A percentile compares a stretch with the other conserved stretches of the same genome.
phyloP scores from a whole-genome alignment of 1,140 invertebrate genomes.

The Drosophila novamexicana region DNA sequence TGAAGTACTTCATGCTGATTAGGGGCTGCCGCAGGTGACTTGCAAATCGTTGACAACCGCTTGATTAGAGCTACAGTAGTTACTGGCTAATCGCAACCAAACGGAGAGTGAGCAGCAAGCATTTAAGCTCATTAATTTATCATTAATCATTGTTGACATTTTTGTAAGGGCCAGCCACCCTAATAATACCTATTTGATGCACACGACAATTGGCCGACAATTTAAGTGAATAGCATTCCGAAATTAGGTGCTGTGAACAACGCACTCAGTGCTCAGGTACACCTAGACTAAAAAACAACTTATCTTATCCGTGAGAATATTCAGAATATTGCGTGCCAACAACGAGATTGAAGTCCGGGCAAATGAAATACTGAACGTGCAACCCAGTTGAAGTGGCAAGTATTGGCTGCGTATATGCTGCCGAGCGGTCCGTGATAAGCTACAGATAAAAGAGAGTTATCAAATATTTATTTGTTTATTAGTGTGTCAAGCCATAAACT shows the following conservation, averaged over 20 bases:
- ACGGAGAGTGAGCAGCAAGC: no score
- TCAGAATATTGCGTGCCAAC: slow-evolving; percentile 23
- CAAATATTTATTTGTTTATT: slow-evolving; percentile 2
- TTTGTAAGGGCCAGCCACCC: background rate
- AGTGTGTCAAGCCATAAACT: slow-evolving; percentile 27
- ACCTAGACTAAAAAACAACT: slow-evolving; percentile 8
- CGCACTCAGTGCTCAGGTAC: background rate
- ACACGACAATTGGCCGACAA: slow-evolving; percentile 7
- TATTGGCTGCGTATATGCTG: slow-evolving; percentile 6
- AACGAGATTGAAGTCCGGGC: background rate
- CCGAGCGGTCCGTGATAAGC: slow-evolving; percentile 19
- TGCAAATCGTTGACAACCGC: slow-evolving; percentile 7
- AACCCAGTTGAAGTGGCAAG: slow-evolving; percentile 25
- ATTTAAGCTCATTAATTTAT: slow-evolving; percentile 12
- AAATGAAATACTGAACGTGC: background rate
- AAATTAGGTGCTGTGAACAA: slow-evolving; percentile 9
- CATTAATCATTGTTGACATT: slow-evolving; percentile 34
- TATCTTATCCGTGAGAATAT: slow-evolving; percentile 43
- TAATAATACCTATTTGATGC: slow-evolving; percentile 26
- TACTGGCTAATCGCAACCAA: background rate
- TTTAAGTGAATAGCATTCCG: background rate
- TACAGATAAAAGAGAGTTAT: background rate
- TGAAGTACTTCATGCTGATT: slow-evolving; percentile 10
- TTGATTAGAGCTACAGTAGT: slow-evolving; percentile 29
- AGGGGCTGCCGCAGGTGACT: background rate